phyloP scores from a whole-genome alignment of 2,113 vertebrate species.

The Gasterosteus nipponicus region DNA sequence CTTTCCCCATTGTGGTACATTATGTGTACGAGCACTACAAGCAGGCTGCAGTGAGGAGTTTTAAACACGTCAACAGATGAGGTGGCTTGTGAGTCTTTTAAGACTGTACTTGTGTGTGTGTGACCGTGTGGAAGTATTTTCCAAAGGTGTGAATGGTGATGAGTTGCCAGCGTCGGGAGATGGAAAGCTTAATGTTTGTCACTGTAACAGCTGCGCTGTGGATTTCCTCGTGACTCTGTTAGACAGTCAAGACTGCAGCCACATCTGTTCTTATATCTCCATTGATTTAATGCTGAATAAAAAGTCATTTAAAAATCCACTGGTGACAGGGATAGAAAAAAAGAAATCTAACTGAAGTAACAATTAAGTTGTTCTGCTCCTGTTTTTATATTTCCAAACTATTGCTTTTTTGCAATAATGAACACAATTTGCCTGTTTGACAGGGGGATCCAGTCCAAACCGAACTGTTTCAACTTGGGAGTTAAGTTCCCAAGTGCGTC shows the following conservation, averaged over 20 bases:
- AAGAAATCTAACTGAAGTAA: not conserved
- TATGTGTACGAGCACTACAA: not conserved
- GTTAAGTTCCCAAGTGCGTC: conserved; percentile 51
- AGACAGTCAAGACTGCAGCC: conserved; percentile 18
- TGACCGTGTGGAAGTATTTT: conserved; percentile 52
- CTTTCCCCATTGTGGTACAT: not conserved
- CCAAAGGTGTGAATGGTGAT: conserved; percentile 56
- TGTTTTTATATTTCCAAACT: conserved; percentile 37
- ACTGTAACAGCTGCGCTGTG: conserved; percentile 53
- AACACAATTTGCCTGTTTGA: conserved; percentile 64
- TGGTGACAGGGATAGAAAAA: not conserved
- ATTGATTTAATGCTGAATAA: not conserved
- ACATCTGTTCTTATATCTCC: conserved; percentile 1
- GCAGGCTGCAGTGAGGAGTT: too few species aligned
- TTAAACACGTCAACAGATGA: conserved; percentile 46
- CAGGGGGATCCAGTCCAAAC: conserved; percentile 58
- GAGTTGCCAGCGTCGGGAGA: conserved; percentile 46
- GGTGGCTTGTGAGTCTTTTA: conserved; percentile 11
- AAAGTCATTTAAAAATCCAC: not conserved
- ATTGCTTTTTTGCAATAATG: conserved; percentile 50
- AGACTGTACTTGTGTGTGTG: not conserved
- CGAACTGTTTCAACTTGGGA: conserved; percentile 47
- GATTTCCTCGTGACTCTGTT: conserved; percentile 48
- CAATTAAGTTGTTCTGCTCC: not conserved
- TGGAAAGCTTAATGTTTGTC: conserved; percentile 69